These are phyloP conservation scores for Hiodon tergisus DNA, from an alignment of 2,113 vertebrate species.

Conservation along the genomic window DNA sequence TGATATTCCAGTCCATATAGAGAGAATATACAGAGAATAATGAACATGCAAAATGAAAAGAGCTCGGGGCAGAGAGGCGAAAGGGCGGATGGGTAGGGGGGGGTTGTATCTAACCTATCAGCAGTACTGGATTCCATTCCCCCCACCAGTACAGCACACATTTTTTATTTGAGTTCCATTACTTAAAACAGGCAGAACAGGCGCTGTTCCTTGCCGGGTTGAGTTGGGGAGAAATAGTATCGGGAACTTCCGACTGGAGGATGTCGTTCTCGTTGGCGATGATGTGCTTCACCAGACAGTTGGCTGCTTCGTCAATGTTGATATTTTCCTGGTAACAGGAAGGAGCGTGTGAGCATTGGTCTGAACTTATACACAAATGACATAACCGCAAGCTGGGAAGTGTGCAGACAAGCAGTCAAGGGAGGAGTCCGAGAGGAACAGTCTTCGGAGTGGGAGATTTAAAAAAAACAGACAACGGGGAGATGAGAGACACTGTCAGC, in stretches of 20 bases:
- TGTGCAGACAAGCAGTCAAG: not conserved
- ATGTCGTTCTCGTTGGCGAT: constrained; percentile 88
- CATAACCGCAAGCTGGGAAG: too few relatives aligned
- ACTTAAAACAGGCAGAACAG: constrained; percentile 82
- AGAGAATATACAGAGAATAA: not conserved
- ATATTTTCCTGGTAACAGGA: constrained; percentile 76
- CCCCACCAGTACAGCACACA: not conserved
- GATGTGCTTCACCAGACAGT: constrained; percentile 92
- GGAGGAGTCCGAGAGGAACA: not conserved
- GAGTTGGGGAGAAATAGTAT: constrained; percentile 79
- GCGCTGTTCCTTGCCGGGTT: constrained; percentile 59
- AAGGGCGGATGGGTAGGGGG: not conserved
- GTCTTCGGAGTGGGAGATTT: not conserved
- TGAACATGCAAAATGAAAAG: not conserved
- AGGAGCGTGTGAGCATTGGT: not conserved
- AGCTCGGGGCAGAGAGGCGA: not conserved
- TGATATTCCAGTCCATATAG: too few relatives aligned
- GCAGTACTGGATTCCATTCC: not conserved
- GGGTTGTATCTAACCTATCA: not conserved
- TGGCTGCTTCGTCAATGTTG: constrained; percentile 88
- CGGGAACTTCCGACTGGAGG: constrained; percentile 69
- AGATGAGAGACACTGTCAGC: not conserved
- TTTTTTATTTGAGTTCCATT: not conserved
- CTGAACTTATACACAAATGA: not conserved
- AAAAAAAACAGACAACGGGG: not conserved